Base-by-base conservation (phyloP, 1,140 invertebrate genomes). In the Coboldia fuscipes region DNA sequence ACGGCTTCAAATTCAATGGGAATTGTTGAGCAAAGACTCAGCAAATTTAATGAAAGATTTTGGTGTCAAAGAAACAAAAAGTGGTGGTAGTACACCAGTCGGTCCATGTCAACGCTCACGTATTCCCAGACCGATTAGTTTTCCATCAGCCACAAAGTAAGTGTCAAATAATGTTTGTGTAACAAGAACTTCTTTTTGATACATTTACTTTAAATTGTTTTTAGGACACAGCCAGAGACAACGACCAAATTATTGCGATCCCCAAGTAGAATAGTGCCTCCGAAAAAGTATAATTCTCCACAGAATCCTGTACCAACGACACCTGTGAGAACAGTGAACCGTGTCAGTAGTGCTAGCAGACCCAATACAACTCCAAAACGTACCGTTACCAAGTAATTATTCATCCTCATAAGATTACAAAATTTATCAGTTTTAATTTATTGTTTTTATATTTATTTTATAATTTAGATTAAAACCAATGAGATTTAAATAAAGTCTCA, bases 1-100 rank as follows among this genome's bases (percentile, higher is more conserved):
- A 24, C 68, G 75, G 21, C 52, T 89, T 20, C 82, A 86, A 45
- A 70, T 79, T 50, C 82, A 83, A 47, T 89, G 82, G 83, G 83
- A 89, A 53, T 64, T 77, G 50, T 63, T 84, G 37, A 68, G 64
- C 42, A 66, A 62, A 36, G 62, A 54, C 30, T 52, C 50, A 7
- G 48, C 42, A 33, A 12, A 17, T 20, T 49, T 53, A 47, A 41
- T 50, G 13, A 53, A 51, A 33, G 50, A 54, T 22, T 36, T 54
- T 55, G 61, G 43, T 54, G 60, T 21, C 57, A 61, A 40, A 60
- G 68, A 40, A 42, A 59, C 44, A 9, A 38, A 52, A 42, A 56
- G 51, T 49, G 50, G 52, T 12, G 50, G 50, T 12, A 55, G 51
- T 15, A 52, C 48, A 33, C 50, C 57, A 33, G 59, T 56, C 23